These are phyloP conservation scores for Pheucticus melanocephalus DNA, from an alignment of 2,113 vertebrate species.

Conservation along the genomic window DNA sequence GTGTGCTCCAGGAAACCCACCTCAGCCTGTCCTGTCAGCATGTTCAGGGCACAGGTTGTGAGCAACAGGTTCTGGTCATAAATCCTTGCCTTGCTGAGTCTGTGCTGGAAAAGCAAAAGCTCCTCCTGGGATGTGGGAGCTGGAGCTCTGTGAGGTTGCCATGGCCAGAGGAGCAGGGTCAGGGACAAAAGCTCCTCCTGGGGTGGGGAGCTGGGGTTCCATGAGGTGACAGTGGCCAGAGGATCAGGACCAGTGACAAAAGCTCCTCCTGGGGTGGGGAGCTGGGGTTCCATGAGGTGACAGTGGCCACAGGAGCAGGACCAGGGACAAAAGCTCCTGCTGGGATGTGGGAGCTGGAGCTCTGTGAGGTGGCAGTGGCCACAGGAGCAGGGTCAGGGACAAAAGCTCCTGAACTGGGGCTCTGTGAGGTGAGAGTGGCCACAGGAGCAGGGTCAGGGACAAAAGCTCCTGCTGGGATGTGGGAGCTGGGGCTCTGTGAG, in stretches of 20 bases:
- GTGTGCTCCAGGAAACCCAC: neutral
- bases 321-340: neutral
- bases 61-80: neutral
- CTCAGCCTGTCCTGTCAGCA: neutral
- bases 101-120: neutral
- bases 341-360: neutral
- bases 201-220: neutral
- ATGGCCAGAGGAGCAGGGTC: neutral
- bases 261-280: too few species aligned
- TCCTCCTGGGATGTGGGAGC: neutral
- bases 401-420: neutral
- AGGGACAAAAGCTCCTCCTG: neutral
- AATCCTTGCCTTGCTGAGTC: neutral
- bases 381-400: neutral
- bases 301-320: too few species aligned
- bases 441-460: neutral
- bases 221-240: too few species aligned
- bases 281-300: too few species aligned
- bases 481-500: neutral
- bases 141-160: neutral
- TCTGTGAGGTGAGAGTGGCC: neutral
- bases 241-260: neutral
- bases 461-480: neutral
- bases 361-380: neutral
- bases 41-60: neutral